These are phyloP conservation scores for Apodemia hepburni DNA, from an alignment of 2,888 invertebrate genomes.

Conservation along the genomic window DNA sequence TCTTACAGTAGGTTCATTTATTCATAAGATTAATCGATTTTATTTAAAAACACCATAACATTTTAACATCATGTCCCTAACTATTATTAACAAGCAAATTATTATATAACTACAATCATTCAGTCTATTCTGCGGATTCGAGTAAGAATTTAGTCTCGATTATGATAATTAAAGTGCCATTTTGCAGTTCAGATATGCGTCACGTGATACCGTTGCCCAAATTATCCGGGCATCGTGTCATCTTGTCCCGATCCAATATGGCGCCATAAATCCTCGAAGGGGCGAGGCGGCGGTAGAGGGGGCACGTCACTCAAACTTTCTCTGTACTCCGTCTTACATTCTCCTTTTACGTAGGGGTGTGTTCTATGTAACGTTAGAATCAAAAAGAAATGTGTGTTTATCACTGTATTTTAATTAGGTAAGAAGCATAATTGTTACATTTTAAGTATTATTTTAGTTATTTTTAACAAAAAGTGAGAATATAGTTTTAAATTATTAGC, in stretches of 20 bases:
- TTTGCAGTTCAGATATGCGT: constrained; percentile 63
- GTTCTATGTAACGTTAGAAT: constrained; percentile 51
- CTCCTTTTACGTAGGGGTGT: constrained; percentile 63
- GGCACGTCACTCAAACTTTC: constrained; percentile 80
- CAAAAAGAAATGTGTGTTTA: constrained; percentile 1
- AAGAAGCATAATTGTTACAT: not conserved
- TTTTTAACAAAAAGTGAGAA: not conserved
- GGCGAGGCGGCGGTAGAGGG: constrained; percentile 58
- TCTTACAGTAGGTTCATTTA: too few species aligned
- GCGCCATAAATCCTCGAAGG: constrained; percentile 76
- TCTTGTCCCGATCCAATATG: constrained; percentile 81
- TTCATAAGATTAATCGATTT: too few species aligned
- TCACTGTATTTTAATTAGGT: not conserved
- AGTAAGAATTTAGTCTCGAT: constrained; percentile 40
- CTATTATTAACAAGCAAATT: too few species aligned
- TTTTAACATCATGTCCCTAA: too few species aligned
- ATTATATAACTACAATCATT: too few species aligned
- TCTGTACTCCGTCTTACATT: constrained; percentile 77
- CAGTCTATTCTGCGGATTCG: too few species aligned
- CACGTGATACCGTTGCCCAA: constrained; percentile 79
- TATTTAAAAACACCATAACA: too few species aligned
- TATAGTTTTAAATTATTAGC: too few species aligned
- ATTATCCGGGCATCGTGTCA: constrained; percentile 79
- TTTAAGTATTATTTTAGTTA: not conserved
- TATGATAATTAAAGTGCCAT: constrained; percentile 79